Evolutionary conservation across 2,888 invertebrate genomes (phyloP).

Genomic region (Pammene fasciana): DNA sequence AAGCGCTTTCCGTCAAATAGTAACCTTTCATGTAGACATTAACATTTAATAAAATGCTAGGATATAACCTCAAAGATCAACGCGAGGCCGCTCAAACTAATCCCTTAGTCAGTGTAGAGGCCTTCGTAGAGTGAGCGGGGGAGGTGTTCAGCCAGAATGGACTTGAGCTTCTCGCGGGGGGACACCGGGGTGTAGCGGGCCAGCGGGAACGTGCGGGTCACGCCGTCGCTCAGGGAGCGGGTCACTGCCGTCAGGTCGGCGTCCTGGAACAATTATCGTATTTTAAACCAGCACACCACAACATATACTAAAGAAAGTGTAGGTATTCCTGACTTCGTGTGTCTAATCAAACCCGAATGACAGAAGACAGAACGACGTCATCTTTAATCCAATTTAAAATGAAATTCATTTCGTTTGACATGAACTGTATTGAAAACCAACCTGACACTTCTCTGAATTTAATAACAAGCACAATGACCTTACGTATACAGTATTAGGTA

Average conservation of each 20-base stretch:
- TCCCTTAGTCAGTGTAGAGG: slow-evolving; percentile 84
- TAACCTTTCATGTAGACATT: no score
- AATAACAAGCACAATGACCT: no score
- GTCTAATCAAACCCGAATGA: no score
- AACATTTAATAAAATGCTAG: not conserved
- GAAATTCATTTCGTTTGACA: no score
- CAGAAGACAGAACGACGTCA: no score
- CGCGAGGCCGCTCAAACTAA: not conserved
- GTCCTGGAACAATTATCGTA: slow-evolving; percentile 77
- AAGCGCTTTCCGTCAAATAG: no score
- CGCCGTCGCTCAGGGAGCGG: slow-evolving; percentile 89
- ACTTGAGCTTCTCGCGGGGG: slow-evolving; percentile 90
- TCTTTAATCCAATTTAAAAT: no score
- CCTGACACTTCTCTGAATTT: no score
- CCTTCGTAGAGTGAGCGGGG: slow-evolving; percentile 92
- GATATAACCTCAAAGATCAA: not conserved
- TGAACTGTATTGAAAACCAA: no score
- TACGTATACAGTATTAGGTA: no score
- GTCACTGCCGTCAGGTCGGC: slow-evolving; percentile 90
- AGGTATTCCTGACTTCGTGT: no score
- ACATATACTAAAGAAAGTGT: no score
- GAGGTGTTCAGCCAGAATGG: slow-evolving; percentile 91
- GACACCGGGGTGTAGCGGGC: slow-evolving; percentile 93
- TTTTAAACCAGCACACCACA: not conserved
- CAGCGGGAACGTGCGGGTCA: slow-evolving; percentile 92